A percentile compares a stretch with the other conserved stretches of the same genome.
phyloP scores from a whole-genome alignment of 2,888 invertebrate genomes.

The Scrobipalpa costella region DNA sequence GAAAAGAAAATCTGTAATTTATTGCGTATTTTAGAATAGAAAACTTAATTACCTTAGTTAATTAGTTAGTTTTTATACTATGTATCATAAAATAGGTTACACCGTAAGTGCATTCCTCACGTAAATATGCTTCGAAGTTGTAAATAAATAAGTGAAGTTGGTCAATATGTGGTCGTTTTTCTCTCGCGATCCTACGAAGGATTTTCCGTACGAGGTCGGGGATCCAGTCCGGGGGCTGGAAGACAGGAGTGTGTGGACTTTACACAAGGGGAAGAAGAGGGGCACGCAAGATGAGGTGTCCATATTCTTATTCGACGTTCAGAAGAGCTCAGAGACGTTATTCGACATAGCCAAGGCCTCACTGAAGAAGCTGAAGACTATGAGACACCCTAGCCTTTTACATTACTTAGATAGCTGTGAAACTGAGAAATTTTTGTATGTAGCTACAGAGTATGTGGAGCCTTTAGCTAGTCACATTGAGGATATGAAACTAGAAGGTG shows the following conservation, averaged over 20 bases:
- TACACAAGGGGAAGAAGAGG: conserved; percentile 96
- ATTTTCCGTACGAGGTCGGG: conserved; percentile 96
- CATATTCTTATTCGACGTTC: conserved; percentile 94
- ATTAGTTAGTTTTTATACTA: conserved; percentile 24
- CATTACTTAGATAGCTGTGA: conserved; percentile 98
- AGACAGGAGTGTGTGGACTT: conserved; percentile 93
- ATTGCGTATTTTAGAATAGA: conserved; percentile 15
- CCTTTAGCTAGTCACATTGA: conserved; percentile 90
- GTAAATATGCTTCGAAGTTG: conserved; percentile 51
- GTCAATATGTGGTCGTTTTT: conserved; percentile 97
- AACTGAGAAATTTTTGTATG: conserved; percentile 96
- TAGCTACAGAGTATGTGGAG: conserved; percentile 96
- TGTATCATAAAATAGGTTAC: conserved; percentile 26
- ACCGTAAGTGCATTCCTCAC: conserved; percentile 37
- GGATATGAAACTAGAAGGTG: conserved; percentile 85
- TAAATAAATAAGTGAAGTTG: conserved; percentile 53
- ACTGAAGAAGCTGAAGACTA: conserved; percentile 96
- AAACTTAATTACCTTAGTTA: neutral
- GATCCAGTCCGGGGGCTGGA: conserved; percentile 89
- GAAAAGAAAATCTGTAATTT: conserved; percentile 13
- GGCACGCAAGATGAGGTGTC: conserved; percentile 92
- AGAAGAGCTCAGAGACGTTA: conserved; percentile 89
- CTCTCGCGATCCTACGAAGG: conserved; percentile 96
- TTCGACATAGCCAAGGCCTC: conserved; percentile 94
- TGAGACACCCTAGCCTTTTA: conserved; percentile 98